Evolutionary conservation across 92 coral and sea anemone species (phyloP).

Genomic region (Metridium senile): DNA sequence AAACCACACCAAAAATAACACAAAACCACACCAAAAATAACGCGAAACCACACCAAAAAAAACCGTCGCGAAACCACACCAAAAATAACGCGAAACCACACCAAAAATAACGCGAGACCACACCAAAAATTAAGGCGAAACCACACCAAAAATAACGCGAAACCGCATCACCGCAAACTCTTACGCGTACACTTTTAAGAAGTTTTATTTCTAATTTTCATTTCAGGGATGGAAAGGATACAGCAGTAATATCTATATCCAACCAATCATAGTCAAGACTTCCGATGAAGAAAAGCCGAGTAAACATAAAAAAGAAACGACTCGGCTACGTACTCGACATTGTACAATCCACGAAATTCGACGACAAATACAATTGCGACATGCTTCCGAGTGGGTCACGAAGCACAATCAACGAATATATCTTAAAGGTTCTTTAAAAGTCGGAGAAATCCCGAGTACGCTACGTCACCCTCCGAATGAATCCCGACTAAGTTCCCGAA

Average conservation of each 20-base stretch:
- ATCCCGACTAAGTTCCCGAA: neutral
- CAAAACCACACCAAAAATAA: no score
- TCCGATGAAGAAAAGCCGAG: slow-evolving; percentile 17
- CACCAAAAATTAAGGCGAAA: no score
- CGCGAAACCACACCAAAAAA: no score
- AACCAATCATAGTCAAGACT: slow-evolving; percentile 67
- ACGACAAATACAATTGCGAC: slow-evolving; percentile 61
- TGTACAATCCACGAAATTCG: slow-evolving; percentile 45
- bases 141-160: no score
- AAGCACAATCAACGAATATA: slow-evolving; percentile 66
- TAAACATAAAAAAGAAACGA: neutral
- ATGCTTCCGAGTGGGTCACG: slow-evolving; percentile 66
- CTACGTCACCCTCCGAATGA: neutral
- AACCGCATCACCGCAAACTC: no score
- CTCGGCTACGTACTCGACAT: slow-evolving; percentile 20
- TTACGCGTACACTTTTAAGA: no score
- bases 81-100: no score
- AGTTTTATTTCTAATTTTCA: neutral
- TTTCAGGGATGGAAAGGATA: slow-evolving; percentile 85
- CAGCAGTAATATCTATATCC: slow-evolving; percentile 74
- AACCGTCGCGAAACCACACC: no score
- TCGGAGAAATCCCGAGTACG: slow-evolving; percentile 8
- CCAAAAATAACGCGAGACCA: no score
- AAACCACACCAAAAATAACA: no score
- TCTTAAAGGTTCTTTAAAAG: slow-evolving; percentile 57